Conservation (phyloP, 64 coral and sea anemone species). For the Dendronephthya gigantea region DNA sequence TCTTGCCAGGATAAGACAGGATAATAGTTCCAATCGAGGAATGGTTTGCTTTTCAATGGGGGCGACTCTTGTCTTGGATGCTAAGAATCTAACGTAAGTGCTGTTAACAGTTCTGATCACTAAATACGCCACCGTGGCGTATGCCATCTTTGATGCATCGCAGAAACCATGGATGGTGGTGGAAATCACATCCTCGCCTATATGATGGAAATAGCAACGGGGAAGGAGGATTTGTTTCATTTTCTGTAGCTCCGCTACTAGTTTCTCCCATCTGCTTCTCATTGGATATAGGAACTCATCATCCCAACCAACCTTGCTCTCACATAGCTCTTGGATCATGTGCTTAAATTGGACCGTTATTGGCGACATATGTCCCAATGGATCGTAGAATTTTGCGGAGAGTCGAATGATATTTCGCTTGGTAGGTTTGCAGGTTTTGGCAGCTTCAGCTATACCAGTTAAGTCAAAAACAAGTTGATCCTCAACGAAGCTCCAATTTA, state of each 20-base stretch:
- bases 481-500: not conserved
- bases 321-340: not conserved
- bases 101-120: not conserved
- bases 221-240: too few relatives aligned
- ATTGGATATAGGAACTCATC: too few relatives aligned
- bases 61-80: conserved; percentile 9
- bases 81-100: not conserved
- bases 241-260: too few relatives aligned
- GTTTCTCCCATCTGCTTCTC: too few relatives aligned
- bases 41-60: too few relatives aligned
- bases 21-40: too few relatives aligned
- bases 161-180: too few relatives aligned
- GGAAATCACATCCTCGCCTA: too few relatives aligned
- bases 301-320: not conserved
- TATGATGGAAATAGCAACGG: too few relatives aligned
- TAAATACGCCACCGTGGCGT: not conserved
- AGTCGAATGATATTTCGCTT: not conserved
- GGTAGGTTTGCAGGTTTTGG: not conserved
- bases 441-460: not conserved
- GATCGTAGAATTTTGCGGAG: not conserved
- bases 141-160: too few relatives aligned
- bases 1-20: too few relatives aligned
- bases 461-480: not conserved
- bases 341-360: not conserved
- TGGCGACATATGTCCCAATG: not conserved